Conservation (phyloP, 2,888 invertebrate genomes). For the Terebella lapidaria region DNA sequence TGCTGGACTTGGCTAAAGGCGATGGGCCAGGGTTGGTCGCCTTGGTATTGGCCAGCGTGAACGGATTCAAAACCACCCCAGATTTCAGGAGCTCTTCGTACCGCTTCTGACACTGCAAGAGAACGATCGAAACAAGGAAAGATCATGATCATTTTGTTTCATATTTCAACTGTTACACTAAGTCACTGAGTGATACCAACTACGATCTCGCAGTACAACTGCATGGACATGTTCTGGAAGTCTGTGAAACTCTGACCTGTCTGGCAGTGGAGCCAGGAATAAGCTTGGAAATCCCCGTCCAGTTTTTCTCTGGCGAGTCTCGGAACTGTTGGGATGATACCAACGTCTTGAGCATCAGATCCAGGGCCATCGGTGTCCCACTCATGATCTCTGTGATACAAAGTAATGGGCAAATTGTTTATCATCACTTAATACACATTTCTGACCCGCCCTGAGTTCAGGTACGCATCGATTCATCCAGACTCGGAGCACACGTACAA, state of each 20-base stretch:
- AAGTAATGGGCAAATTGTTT: too few relatives aligned
- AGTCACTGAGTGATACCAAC: too few relatives aligned
- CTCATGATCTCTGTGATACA: too few relatives aligned
- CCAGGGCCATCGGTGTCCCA: background rate
- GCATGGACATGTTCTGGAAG: too few relatives aligned
- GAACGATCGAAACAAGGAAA: background rate
- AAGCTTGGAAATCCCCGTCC: background rate
- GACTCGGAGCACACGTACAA: too few relatives aligned
- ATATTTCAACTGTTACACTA: too few relatives aligned
- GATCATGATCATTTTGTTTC: background rate
- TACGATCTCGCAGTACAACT: too few relatives aligned
- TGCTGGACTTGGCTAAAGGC: background rate
- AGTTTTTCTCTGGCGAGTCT: background rate
- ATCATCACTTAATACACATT: too few relatives aligned
- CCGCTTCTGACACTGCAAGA: conserved; percentile 1
- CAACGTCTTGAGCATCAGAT: background rate
- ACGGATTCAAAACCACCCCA: background rate
- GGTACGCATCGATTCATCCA: too few relatives aligned
- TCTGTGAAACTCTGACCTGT: background rate
- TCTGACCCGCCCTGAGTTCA: too few relatives aligned
- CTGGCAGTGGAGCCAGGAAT: background rate
- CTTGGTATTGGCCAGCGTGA: background rate
- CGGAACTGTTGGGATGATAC: background rate
- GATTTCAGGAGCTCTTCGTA: background rate
- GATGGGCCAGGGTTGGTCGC: background rate